Conservation (phyloP, 23 tunicate genomes). For the Trididemnum nubilum region DNA sequence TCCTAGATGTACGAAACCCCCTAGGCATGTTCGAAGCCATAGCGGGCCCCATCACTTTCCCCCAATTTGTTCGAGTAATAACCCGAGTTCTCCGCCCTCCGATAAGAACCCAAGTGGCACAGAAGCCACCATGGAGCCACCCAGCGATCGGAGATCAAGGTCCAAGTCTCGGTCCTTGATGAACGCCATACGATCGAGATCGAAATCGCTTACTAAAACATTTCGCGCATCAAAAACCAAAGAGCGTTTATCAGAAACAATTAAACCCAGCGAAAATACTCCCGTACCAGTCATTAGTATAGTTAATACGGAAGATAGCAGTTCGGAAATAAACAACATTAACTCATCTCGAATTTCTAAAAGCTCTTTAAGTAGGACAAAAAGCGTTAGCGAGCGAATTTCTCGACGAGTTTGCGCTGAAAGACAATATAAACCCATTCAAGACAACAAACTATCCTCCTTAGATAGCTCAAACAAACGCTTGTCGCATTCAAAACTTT, state of each 20-base stretch:
- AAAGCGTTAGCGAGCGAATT: neutral
- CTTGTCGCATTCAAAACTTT: neutral
- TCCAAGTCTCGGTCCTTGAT: slow-evolving; percentile 36
- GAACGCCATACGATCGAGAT: slow-evolving; percentile 20
- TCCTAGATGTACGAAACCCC: slow-evolving; percentile 1
- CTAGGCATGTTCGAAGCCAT: neutral
- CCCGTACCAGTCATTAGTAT: neutral
- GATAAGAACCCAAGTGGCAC: neutral
- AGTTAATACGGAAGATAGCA: neutral
- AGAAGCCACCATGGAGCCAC: neutral
- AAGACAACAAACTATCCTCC: neutral
- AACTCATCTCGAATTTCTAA: neutral
- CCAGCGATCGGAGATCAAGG: slow-evolving; percentile 17
- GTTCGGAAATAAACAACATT: neutral
- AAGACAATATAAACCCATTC: neutral
- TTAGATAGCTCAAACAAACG: too few relatives aligned
- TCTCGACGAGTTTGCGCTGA: neutral
- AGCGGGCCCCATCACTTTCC: slow-evolving; percentile 12
- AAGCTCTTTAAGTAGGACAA: neutral
- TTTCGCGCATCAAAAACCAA: neutral
- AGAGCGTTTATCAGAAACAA: neutral
- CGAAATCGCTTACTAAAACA: slow-evolving; percentile 31
- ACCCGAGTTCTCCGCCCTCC: slow-evolving; percentile 4
- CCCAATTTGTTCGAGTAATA: neutral
- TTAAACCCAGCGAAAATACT: neutral